These are phyloP conservation scores for Barbus barbus DNA, from an alignment of 2,113 vertebrate species.

Conservation along the genomic window DNA sequence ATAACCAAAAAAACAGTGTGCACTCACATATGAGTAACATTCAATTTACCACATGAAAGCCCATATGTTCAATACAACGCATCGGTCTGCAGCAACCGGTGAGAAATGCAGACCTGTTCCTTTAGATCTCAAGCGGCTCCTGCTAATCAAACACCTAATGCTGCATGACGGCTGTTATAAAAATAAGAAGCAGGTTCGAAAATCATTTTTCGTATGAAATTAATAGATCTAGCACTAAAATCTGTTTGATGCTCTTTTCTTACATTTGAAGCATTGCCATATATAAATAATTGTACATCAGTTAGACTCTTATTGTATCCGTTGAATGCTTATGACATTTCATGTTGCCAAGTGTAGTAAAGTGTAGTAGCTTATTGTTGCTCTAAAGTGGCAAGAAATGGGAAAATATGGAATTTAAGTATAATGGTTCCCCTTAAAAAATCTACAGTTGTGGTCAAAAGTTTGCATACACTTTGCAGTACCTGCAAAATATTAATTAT, in stretches of 20 bases:
- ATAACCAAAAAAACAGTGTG: conserved; percentile 79
- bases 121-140: conserved; percentile 59
- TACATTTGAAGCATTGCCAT: not conserved
- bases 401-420: too few relatives aligned
- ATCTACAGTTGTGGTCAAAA: too few relatives aligned
- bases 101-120: conserved; percentile 53
- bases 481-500: too few relatives aligned
- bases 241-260: not conserved
- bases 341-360: not conserved
- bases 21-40: conserved; percentile 85
- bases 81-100: conserved; percentile 65
- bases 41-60: conserved; percentile 85
- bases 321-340: not conserved
- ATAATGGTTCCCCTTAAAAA: too few relatives aligned
- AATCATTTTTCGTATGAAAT: not conserved
- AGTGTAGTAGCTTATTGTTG: not conserved
- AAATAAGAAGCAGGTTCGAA: not conserved
- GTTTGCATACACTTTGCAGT: too few relatives aligned
- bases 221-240: not conserved
- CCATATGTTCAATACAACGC: conserved; percentile 77
- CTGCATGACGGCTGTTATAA: not conserved
- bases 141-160: not conserved
- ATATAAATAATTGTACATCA: not conserved
- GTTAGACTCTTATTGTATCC: not conserved
- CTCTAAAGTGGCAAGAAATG: too few relatives aligned